Percentiles rank a stretch among this genome's conserved stretches.
phyloP scores from a whole-genome alignment of 2,113 vertebrate genomes.

The Scartelaos histophorus region DNA sequence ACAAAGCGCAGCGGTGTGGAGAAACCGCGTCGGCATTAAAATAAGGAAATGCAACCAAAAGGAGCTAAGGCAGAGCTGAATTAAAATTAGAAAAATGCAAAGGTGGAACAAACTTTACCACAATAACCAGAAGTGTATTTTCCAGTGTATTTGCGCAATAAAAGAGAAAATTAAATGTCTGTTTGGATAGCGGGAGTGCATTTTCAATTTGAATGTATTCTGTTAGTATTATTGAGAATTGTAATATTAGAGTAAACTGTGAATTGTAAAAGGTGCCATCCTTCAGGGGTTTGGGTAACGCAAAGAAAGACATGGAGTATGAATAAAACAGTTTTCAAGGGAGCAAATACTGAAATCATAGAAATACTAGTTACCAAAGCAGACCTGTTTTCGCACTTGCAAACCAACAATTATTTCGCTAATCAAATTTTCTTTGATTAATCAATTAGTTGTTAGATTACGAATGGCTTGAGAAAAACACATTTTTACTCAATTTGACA shows the following conservation, averaged over 20 bases:
- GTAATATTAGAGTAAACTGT: background rate
- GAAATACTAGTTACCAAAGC: background rate
- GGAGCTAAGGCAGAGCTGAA: slow-evolving; percentile 34
- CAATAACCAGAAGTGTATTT: slow-evolving; percentile 18
- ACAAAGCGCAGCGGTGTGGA: slow-evolving; percentile 30
- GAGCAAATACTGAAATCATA: background rate
- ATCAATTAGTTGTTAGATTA: too few species aligned
- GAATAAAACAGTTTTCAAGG: background rate
- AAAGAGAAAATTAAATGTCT: slow-evolving; percentile 15
- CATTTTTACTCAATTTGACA: too few species aligned
- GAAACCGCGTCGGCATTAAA: slow-evolving; percentile 34
- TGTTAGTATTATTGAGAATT: background rate
- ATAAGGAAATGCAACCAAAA: slow-evolving; percentile 48
- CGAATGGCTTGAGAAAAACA: too few species aligned
- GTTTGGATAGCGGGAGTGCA: background rate
- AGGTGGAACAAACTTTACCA: slow-evolving; percentile 20
- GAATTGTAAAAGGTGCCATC: background rate
- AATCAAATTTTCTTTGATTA: too few species aligned
- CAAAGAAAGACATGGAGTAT: background rate
- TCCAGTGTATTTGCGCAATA: background rate
- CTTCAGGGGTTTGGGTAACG: background rate
- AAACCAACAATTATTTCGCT: too few species aligned
- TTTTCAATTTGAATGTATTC: slow-evolving; percentile 3
- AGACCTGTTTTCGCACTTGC: background rate
- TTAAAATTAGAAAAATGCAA: slow-evolving; percentile 33